A percentile compares a stretch with the other conserved stretches of the same genome.
These are phyloP conservation scores for Coreoperca whiteheadi DNA, from an alignment of 2,113 vertebrate genomes.

Conservation along the genomic window DNA sequence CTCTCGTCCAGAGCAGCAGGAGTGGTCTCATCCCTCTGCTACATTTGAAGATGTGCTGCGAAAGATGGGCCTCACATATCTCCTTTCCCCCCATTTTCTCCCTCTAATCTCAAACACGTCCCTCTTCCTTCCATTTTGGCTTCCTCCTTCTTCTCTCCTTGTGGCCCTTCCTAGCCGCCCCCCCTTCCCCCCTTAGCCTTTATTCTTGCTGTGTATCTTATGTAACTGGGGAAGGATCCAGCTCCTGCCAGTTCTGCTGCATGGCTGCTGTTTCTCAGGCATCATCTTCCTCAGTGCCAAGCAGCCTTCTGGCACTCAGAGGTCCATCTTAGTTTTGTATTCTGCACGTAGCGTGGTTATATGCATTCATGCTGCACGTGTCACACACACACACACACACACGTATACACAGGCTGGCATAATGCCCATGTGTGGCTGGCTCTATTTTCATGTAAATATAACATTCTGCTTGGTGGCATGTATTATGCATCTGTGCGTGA, in stretches of 20 bases:
- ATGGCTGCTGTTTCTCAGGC: constrained; percentile 68
- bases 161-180: constrained; percentile 22
- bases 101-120: constrained; percentile 44
- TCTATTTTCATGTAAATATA: constrained; percentile 51
- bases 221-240: constrained; percentile 76
- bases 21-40: constrained; percentile 41
- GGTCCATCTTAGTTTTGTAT: constrained; percentile 47
- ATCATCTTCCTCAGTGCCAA: constrained; percentile 63
- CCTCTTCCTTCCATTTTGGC: constrained; percentile 65
- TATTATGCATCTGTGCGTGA: constrained; percentile 32
- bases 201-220: constrained; percentile 78
- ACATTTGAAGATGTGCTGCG: constrained; percentile 58
- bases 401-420: constrained; percentile 7
- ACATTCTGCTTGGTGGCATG: constrained; percentile 43
- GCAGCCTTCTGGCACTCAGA: constrained; percentile 45
- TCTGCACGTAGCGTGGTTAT: constrained; percentile 12
- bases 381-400: constrained; percentile 3
- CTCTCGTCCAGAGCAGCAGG: constrained; percentile 23
- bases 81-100: constrained; percentile 16
- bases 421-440: background rate
- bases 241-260: constrained; percentile 77
- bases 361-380: constrained; percentile 34
- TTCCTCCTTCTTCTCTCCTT: constrained; percentile 37
- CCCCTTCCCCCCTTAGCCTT: constrained; percentile 38
- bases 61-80: constrained; percentile 49